Evolutionary conservation across 2,888 invertebrate genomes (phyloP).

Genomic region (Drymonia ruficornis): DNA sequence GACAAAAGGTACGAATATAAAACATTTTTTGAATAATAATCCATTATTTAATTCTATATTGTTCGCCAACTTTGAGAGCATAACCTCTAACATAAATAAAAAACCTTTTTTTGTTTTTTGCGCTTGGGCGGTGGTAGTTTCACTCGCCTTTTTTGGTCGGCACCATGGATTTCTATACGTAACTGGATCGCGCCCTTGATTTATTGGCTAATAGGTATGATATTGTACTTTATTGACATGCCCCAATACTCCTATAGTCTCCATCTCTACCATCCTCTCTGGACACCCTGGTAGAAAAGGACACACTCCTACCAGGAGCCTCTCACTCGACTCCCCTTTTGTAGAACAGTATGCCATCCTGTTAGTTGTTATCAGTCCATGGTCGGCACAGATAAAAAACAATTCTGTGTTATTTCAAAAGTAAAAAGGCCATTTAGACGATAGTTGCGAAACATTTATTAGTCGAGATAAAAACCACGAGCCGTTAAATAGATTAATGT

Average conservation of each 20-base stretch:
- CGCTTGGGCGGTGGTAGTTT: conserved; percentile 9
- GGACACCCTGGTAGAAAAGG: no score
- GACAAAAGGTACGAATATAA: background rate
- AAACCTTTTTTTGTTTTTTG: conserved; percentile 12
- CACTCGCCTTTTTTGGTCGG: conserved; percentile 22
- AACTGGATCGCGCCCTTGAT: no score
- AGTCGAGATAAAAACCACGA: conserved; percentile 18
- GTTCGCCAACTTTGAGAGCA: background rate
- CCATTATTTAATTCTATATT: background rate
- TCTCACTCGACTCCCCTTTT: no score
- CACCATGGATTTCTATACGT: no score
- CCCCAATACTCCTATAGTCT: no score
- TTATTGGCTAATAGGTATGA: no score
- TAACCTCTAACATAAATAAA: conserved; percentile 15
- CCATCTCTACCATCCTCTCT: no score
- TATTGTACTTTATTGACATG: no score
- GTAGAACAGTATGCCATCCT: no score
- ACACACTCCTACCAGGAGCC: no score
- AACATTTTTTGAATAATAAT: background rate
- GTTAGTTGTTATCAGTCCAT: no score
- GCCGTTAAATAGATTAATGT: conserved; percentile 11
- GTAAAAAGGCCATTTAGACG: conserved; percentile 16
- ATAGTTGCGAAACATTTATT: conserved; percentile 23
- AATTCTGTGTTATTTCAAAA: conserved; percentile 10
- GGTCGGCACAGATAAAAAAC: conserved; percentile 22